Conservation (phyloP, 2,113 vertebrate species). For the Clarias macrocephalus region DNA sequence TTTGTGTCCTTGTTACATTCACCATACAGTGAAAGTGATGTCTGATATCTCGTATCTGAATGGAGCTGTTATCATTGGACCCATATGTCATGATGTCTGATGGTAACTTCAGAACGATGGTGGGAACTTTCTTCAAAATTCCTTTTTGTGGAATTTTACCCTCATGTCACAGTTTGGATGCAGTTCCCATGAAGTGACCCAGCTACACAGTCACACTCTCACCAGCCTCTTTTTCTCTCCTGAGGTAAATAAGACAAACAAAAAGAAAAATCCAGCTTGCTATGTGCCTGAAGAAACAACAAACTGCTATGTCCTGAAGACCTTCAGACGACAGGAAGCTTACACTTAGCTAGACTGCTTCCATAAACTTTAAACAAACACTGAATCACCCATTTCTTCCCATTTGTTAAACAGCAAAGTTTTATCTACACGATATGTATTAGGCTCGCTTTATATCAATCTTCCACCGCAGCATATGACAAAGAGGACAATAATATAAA, state of each 20-base stretch:
- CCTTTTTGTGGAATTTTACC: no score
- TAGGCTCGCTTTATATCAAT: not conserved
- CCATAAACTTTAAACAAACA: not conserved
- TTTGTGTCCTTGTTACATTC: no score
- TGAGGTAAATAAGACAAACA: not conserved
- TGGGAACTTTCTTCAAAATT: no score
- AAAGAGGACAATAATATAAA: not conserved
- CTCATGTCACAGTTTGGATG: no score
- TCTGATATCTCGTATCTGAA: no score
- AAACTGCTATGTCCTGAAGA: not conserved
- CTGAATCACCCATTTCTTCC: not conserved
- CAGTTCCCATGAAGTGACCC: no score
- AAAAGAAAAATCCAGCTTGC: not conserved
- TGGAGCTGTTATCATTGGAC: no score
- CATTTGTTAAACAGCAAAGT: not conserved
- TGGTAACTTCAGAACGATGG: no score
- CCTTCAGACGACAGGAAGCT: not conserved
- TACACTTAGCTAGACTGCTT: not conserved
- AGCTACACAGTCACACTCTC: not conserved
- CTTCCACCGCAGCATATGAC: not conserved
- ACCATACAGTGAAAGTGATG: no score
- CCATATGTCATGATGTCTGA: no score
- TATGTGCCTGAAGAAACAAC: not conserved
- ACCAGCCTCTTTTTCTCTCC: not conserved
- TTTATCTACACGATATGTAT: not conserved